Conservation (phyloP, 2,888 invertebrate genomes). For the Steinernema hermaphroditum region DNA sequence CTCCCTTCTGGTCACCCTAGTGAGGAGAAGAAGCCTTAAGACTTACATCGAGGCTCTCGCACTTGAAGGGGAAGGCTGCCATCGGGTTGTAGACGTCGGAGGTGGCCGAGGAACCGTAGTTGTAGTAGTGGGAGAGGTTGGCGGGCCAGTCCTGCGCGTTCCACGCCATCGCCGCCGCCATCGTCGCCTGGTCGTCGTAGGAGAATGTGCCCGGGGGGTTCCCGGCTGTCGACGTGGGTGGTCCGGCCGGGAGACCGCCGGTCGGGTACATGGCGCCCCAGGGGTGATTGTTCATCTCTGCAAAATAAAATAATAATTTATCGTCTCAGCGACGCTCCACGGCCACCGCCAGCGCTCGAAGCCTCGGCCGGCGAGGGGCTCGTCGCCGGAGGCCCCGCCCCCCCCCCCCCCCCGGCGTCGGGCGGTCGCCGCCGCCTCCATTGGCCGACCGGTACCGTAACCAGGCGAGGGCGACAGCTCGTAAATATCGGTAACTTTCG, state of each 20-base stretch:
- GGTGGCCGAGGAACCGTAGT: neutral
- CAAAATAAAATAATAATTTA: slow-evolving; percentile 12
- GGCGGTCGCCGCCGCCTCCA: neutral
- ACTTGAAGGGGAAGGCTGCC: neutral
- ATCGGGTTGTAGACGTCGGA: slow-evolving; percentile 6
- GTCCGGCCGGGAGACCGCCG: slow-evolving; percentile 9
- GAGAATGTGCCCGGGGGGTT: neutral
- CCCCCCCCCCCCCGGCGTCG: neutral
- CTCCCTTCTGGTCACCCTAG: too few species aligned
- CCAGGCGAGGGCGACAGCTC: slow-evolving; percentile 16
- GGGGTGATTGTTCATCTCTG: neutral
- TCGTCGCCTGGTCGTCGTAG: slow-evolving; percentile 17
- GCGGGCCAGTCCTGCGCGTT: neutral
- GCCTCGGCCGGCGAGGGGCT: neutral
- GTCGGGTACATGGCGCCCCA: slow-evolving; percentile 27
- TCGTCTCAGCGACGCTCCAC: slow-evolving; percentile 11
- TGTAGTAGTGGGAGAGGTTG: slow-evolving; percentile 15
- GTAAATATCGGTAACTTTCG: slow-evolving; percentile 22
- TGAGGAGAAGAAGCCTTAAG: neutral
- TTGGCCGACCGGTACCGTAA: slow-evolving; percentile 29
- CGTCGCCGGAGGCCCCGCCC: neutral
- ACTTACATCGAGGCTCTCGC: slow-evolving; percentile 7
- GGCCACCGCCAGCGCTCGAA: neutral
- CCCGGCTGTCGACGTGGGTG: slow-evolving; percentile 7
- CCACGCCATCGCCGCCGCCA: slow-evolving; percentile 17